A percentile compares a stretch with the other conserved stretches of the same genome.
Evolutionary conservation across 2,113 vertebrate species (phyloP).

Genomic region (Ardeotis arabs): DNA sequence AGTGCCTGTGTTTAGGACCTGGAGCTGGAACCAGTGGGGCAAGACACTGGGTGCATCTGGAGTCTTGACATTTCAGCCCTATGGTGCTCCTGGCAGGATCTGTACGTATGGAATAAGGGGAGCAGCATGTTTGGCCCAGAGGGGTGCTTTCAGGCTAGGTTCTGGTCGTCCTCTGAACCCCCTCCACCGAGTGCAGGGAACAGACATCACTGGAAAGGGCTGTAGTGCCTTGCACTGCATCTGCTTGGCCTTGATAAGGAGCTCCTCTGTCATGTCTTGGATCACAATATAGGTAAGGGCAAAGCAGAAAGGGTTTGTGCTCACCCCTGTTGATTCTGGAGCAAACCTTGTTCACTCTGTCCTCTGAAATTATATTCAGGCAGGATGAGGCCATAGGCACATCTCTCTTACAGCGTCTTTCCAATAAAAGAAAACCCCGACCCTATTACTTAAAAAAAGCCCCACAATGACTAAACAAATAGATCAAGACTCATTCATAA

Average conservation of each 20-base stretch:
- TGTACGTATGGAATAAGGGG: background rate
- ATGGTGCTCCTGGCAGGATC: fast-evolving
- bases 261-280: background rate
- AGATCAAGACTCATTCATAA: constrained; percentile 56
- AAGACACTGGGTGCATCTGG: background rate
- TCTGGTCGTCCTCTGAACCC: background rate
- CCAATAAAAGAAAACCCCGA: background rate
- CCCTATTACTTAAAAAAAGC: background rate
- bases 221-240: background rate
- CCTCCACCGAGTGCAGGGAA: fast-evolving
- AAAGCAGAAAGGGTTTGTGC: background rate
- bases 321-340: background rate
- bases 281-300: background rate
- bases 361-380: background rate
- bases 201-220: background rate
- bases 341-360: background rate
- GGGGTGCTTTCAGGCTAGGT: background rate
- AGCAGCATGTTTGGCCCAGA: background rate
- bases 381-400: background rate
- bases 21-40: background rate
- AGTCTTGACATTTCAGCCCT: background rate
- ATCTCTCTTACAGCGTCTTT: background rate
- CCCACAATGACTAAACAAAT: constrained; percentile 32
- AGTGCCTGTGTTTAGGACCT: fast-evolving
- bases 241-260: background rate